These are phyloP conservation scores for Gambusia yucatana DNA, from an alignment of 2,797 vertebrate species.

Conservation along the genomic window DNA sequence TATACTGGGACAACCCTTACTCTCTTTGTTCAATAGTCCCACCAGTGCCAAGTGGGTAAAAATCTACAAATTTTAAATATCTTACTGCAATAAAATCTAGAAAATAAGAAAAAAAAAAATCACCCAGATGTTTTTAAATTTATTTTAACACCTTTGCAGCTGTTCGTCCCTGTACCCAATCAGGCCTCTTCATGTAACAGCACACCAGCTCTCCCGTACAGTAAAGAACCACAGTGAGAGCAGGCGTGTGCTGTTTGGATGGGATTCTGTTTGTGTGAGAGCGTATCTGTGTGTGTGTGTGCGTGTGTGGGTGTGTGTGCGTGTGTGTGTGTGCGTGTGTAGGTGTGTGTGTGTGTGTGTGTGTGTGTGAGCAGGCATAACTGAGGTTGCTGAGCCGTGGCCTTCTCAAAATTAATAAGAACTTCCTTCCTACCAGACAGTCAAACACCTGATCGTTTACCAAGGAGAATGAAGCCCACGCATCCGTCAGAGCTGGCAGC, in stretches of 20 bases:
- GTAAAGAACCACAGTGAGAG: constrained; percentile 65
- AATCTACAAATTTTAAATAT: neutral
- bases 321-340: constrained; percentile 50
- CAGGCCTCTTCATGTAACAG: constrained; percentile 62
- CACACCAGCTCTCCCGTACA: constrained; percentile 49
- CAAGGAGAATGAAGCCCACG: constrained; percentile 73
- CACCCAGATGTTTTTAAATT: constrained; percentile 44
- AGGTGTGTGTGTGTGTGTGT: constrained; percentile 61
- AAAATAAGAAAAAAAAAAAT: neutral
- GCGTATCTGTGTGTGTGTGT: constrained; percentile 61
- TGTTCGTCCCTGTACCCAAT: constrained; percentile 67
- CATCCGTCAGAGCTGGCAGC: constrained; percentile 76
- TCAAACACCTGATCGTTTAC: constrained; percentile 81
- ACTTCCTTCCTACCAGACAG: constrained; percentile 84
- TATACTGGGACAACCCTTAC: neutral
- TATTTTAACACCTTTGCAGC: constrained; percentile 66
- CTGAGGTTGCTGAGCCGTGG: constrained; percentile 78
- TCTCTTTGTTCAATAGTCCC: neutral
- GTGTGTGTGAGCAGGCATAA: constrained; percentile 74
- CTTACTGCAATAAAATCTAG: neutral
- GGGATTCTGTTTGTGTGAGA: constrained; percentile 30
- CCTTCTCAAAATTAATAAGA: constrained; percentile 80
- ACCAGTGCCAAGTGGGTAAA: neutral
- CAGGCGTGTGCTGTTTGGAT: constrained; percentile 50
- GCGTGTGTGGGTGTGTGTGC: constrained; percentile 57